Base-by-base conservation (phyloP, 2,888 invertebrate genomes). In the Erebia palarica region DNA sequence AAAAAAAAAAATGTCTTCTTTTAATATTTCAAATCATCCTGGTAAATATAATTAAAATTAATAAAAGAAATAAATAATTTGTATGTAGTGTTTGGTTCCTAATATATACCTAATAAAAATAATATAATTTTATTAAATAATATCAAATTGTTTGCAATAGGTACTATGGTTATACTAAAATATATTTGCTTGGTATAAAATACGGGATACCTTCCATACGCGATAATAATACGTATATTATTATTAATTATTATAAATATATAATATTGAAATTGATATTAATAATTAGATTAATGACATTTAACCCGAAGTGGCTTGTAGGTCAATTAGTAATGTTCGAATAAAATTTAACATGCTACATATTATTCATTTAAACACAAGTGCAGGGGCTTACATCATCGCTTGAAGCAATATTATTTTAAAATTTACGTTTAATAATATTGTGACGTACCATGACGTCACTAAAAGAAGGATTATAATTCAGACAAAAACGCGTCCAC, bases 241-340 rank as follows among this genome's bases (percentile, higher is more conserved):
- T 63, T 61, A 70, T 55, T 61, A 57, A 60, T 36, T 36, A 36
- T 36, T 36, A 36, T 60, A 27, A 66, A 65, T 53, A 55, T 65
- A 11, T 65, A 57, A 47, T 55, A 65, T 53, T 53, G 10, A 36
- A 14, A 63, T 21, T 63, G 63, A 63, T 49, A 63, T 63, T 65
- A 18, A 16, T 67, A 67, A 47, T 67, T 58, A 67, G 67, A 59
- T 49, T 27, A 53, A 36, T 36, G 36, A 67, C 63, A 72, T 72
- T 69, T 74, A 73, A 85, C 83, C 86, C 85, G 74, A 87, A 83
- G 89, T 88, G 89, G 86, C 88, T 90, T 90, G 75, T 88, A 87
- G 88, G 92, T 92, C 92, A 92, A 92, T 92, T 92, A 91, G 73
- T 75, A 71, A 53, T 55, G 55, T 69, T 63, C 16, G 58, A 65